Percentiles rank a stretch among this genome's conserved stretches.
Conservation (phyloP, 2,888 invertebrate species). For the Parasteatoda lunata region DNA sequence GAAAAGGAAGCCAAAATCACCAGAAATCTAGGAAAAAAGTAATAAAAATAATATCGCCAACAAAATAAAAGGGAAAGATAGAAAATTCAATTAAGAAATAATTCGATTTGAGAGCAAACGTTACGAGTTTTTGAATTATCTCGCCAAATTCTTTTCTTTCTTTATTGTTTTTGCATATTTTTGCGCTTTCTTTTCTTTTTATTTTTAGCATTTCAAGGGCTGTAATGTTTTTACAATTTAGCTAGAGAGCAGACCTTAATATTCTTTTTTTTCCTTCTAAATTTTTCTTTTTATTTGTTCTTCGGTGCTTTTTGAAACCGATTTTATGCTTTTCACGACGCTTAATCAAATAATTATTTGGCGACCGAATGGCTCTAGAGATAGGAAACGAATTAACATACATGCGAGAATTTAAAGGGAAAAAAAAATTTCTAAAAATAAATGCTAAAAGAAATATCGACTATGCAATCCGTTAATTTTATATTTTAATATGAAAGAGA, state of each 20-base stretch:
- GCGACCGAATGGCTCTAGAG: neutral
- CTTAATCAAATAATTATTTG: neutral
- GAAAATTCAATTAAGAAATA: conserved; percentile 23
- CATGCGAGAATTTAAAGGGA: too few relatives aligned
- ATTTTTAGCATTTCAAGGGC: neutral
- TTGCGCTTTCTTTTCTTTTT: neutral
- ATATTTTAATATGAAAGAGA: too few relatives aligned
- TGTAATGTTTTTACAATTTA: too few relatives aligned
- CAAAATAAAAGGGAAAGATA: neutral
- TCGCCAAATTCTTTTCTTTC: too few relatives aligned
- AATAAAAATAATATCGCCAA: neutral
- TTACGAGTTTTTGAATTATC: conserved; percentile 26
- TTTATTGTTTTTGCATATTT: neutral
- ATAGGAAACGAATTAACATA: neutral
- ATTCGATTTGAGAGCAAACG: conserved; percentile 16
- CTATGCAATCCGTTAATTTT: too few relatives aligned
- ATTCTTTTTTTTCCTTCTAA: too few relatives aligned
- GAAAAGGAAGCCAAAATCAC: neutral
- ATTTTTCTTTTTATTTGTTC: neutral
- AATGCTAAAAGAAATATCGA: too few relatives aligned
- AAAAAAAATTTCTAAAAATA: too few relatives aligned
- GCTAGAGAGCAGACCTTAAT: too few relatives aligned
- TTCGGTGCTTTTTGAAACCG: neutral
- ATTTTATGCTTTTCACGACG: neutral
- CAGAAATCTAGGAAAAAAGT: neutral